Evolutionary conservation across 2,797 vertebrate genomes (phyloP), one percentile per base, ranked within the genome.

Genomic region (Rhabdomys pumilio): DNA sequence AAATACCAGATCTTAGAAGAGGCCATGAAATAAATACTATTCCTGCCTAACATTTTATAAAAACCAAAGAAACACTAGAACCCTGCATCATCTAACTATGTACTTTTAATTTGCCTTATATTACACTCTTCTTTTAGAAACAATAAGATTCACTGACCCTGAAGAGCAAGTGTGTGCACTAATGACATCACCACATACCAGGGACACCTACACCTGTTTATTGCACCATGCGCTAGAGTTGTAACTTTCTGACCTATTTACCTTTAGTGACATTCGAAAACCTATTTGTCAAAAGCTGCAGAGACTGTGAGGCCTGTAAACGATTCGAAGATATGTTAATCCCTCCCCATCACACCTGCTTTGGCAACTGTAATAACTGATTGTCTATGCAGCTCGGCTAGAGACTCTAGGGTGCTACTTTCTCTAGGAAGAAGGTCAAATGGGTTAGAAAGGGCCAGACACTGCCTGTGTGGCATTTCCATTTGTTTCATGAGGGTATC

Each of bases 291-390:
- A 99, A 98, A 97, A 98, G 98, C 97, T 98, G 98, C 97, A 98
- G 98, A 98, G 98, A 98, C 96, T 99, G 97, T 93, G 98, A 98
- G 88, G 98, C 97, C 97, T 98, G 98, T 97, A 98, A 98, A 98
- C 98, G 98, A 98, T 98, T 97, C 96, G 98, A 97, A 98, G 98
- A 98, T 98, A 99, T 98, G 98, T 98, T 98, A 98, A 99, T 98
- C 99, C 98, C 98, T 98, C 96, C 98, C 98, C 98, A 98, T 99
- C 98, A 99, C 99, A 99, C 99, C 99, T 99, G 99, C 98, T 98
- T 98, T 99, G 98, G 98, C 99, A 99, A 99, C 99, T 99, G 99
- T 98, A 99, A 99, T 98, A 99, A 99, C 99, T 99, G 99, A 99
- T 99, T 99, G 98, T 98, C 98, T 98, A 98, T 99, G 98, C 98